Percentiles rank a stretch among this genome's conserved stretches.
phyloP scores from a whole-genome alignment of 1,140 invertebrate species.

The Eriosoma lanigerum region DNA sequence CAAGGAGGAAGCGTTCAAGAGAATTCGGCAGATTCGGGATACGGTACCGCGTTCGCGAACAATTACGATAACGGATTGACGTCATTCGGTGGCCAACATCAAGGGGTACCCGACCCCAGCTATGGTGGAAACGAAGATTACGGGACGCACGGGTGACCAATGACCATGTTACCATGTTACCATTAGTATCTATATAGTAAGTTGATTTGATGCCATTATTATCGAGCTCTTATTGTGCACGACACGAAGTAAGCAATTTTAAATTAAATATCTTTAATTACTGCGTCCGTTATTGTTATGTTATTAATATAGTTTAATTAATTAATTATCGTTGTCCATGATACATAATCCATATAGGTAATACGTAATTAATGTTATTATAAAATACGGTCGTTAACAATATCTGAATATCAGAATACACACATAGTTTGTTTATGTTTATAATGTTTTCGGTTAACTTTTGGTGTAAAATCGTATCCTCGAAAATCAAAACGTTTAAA shows the following conservation, averaged over 20 bases:
- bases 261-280: background rate
- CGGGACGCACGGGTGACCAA: constrained; percentile 5
- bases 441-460: too few relatives aligned
- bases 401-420: too few relatives aligned
- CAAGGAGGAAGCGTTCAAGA: constrained; percentile 55
- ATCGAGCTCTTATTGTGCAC: background rate
- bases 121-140: constrained; percentile 54
- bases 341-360: too few relatives aligned
- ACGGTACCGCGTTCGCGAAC: background rate
- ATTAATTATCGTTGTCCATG: too few relatives aligned
- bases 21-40: constrained; percentile 41
- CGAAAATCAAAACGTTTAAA: too few relatives aligned
- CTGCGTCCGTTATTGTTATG: too few relatives aligned
- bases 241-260: background rate
- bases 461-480: too few relatives aligned
- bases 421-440: too few relatives aligned
- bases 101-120: constrained; percentile 54
- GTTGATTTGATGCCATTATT: constrained; percentile 46
- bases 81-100: background rate
- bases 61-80: constrained; percentile 7
- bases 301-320: too few relatives aligned
- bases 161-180: constrained; percentile 13
- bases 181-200: constrained; percentile 45
- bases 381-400: too few relatives aligned
- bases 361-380: too few relatives aligned